Base-by-base conservation (phyloP, 1,140 invertebrate species). In the Octopus sinensis region DNA sequence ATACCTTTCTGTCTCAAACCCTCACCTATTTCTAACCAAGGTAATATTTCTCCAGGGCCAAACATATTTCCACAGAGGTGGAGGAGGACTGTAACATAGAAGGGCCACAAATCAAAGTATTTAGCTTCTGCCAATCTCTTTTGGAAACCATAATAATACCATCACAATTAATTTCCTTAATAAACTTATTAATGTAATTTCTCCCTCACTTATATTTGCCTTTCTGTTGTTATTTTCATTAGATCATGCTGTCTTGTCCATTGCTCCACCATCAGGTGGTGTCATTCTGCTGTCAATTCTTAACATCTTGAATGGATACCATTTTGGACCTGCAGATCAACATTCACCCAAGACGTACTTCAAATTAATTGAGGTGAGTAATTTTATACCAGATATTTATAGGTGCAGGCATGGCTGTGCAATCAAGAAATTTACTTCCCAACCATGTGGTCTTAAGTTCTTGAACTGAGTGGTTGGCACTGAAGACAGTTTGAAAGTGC, bases 261-360 rank as follows among this genome's bases (percentile, higher is more conserved):
- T 84, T 53, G 88, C 88, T 10, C 81, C 88, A 4, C 89, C 89
- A 77, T 83, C 83, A 0, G 80, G 83, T 5, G 89, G 88, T 76
- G 82, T 86, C 23, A 80, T 84, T 5, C 76, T 89, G 4, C 80
- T 89, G 9, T 79, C 87, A n/a, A 87, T 89, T 30, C 80, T 90
- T 79, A 89, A 90, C 73, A 84, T 89, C 54, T 76, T 89, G 78
- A 87, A 90, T 53, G 85, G 85, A 6, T 86, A 85, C 54, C 83
- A 87, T 78, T 82, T 86, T 80, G 84, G 81, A 0, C 17, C 82
- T n/a, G 76, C 54, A 7, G 82, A 84, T n/a, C 51, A 56, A 4
- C 79, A 83, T n/a, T 76, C 80, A 23, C n/a, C 83, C 4, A 6
- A 82, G 6, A 87, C 84, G 10, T 86, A 86, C 80, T 86, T 88